Conservation (phyloP, 2,113 vertebrate species). For the Oxyura jamaicensis region DNA sequence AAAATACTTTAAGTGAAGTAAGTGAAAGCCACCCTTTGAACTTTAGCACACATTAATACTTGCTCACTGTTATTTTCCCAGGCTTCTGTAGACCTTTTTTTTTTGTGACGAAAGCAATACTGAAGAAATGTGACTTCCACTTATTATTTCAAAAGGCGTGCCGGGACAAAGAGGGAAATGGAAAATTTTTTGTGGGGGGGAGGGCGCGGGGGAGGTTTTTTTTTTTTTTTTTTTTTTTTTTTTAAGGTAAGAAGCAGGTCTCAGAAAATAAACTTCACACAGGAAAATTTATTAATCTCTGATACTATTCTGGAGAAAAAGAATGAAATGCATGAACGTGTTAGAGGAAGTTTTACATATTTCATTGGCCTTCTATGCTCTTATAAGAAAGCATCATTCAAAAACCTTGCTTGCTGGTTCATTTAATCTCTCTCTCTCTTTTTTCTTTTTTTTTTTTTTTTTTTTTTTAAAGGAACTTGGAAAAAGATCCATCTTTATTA, state of each 20-base stretch:
- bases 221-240: neutral
- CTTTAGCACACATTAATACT: neutral
- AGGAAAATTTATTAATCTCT: slow-evolving; percentile 34
- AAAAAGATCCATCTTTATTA: neutral
- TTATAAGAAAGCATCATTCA: neutral
- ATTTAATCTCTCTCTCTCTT: neutral
- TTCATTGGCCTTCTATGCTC: neutral
- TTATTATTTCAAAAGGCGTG: slow-evolving; percentile 60
- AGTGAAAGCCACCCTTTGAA: neutral
- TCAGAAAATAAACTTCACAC: neutral
- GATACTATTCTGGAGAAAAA: neutral
- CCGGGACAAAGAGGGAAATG: neutral
- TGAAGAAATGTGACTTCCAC: slow-evolving; percentile 31
- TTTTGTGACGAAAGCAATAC: neutral
- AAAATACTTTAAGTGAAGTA: rapidly evolving
- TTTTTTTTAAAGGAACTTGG: neutral
- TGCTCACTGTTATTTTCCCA: neutral
- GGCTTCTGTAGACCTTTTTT: neutral
- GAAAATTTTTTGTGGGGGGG: neutral
- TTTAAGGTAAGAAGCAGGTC: neutral
- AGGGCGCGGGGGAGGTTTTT: neutral
- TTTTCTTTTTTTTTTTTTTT: too few species aligned
- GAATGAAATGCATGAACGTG: neutral
- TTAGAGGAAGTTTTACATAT: neutral
- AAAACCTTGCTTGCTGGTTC: neutral